These are phyloP conservation scores for Drosophila willistoni DNA, from an alignment of 1,140 invertebrate genomes.

Conservation along the genomic window DNA sequence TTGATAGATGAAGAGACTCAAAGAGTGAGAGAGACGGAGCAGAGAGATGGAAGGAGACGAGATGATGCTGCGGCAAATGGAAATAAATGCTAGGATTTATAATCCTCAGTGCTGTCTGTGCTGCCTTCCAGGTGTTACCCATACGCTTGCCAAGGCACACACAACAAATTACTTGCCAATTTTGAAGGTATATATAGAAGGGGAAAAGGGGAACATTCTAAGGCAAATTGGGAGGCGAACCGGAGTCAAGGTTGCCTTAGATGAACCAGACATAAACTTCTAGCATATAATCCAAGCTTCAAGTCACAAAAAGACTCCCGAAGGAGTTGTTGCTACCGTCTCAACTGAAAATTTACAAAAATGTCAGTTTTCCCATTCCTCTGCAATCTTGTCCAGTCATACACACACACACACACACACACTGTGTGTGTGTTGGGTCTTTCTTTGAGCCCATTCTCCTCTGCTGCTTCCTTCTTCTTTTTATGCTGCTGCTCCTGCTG, in stretches of 20 bases:
- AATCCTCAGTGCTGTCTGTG: constrained; percentile 27
- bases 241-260: constrained; percentile 71
- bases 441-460: constrained; percentile 4
- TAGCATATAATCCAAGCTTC: constrained; percentile 13
- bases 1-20: background rate
- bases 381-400: constrained; percentile 40
- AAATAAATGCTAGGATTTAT: constrained; percentile 77
- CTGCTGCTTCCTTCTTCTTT: constrained; percentile 1
- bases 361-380: constrained; percentile 36
- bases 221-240: background rate
- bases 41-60: constrained; percentile 1
- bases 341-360: constrained; percentile 54
- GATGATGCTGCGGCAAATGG: constrained; percentile 46
- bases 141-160: constrained; percentile 57
- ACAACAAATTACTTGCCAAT: constrained; percentile 72
- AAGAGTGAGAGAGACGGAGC: constrained; percentile 13
- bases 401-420: background rate
- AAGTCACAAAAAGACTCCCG: constrained; percentile 56
- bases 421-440: background rate
- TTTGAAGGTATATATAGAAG: background rate
- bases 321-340: constrained; percentile 57
- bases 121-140: constrained; percentile 64
- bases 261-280: constrained; percentile 40
- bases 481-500: background rate
- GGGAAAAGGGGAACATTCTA: background rate